Percentiles rank a stretch among this genome's conserved stretches.
Evolutionary conservation across 2,113 vertebrate species (phyloP).

Genomic region (Stegastes partitus): DNA sequence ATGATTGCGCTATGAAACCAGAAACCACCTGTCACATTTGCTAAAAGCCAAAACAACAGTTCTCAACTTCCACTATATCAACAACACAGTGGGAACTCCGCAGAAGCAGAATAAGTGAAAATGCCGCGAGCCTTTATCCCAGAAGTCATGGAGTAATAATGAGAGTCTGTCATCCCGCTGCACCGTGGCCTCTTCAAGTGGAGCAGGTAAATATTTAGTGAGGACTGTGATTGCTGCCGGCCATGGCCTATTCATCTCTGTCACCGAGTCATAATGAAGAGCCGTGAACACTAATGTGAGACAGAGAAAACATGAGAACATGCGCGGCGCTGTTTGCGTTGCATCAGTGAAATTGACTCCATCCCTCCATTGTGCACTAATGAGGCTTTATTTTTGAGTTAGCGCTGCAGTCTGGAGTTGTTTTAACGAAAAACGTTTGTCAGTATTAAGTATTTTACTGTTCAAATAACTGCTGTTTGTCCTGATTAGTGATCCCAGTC

Average conservation of each 20-base stretch:
- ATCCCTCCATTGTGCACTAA: constrained; percentile 27
- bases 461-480: constrained; percentile 37
- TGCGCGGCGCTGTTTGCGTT: constrained; percentile 46
- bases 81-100: constrained; percentile 5
- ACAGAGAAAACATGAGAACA: constrained; percentile 49
- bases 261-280: constrained; percentile 71
- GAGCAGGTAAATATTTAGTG: constrained; percentile 79
- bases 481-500: constrained; percentile 31
- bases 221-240: constrained; percentile 68
- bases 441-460: constrained; percentile 38
- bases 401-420: constrained; percentile 1
- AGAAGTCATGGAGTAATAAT: constrained; percentile 56
- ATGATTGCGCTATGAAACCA: constrained; percentile 21
- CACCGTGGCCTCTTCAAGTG: constrained; percentile 53
- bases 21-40: constrained; percentile 43
- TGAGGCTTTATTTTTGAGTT: constrained; percentile 41
- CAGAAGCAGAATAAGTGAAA: constrained; percentile 39
- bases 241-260: constrained; percentile 70
- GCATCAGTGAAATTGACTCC: constrained; percentile 42
- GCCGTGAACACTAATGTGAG: constrained; percentile 51
- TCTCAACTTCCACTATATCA: background rate
- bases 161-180: constrained; percentile 57
- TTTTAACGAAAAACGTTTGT: background rate
- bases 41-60: constrained; percentile 40
- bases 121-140: constrained; percentile 17